Conservation (phyloP, 2,888 invertebrate species). For the Pristionchus maxplancki region DNA sequence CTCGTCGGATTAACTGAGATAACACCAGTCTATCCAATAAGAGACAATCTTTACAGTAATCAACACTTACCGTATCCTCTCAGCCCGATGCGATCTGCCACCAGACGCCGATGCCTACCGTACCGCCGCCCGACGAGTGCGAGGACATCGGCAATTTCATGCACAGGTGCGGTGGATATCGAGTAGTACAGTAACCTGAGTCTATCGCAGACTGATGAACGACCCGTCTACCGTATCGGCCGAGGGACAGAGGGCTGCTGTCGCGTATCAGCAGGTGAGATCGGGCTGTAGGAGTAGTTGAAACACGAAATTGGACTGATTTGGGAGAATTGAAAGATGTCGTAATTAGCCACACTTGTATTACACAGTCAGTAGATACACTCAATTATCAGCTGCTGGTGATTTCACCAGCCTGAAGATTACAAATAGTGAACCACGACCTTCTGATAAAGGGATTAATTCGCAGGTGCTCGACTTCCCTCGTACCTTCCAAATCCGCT, state of each 20-base stretch:
- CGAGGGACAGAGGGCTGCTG: conserved; percentile 59
- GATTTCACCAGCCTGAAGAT: neutral
- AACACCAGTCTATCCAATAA: neutral
- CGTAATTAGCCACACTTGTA: too few species aligned
- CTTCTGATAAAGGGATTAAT: neutral
- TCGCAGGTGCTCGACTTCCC: conserved; percentile 62
- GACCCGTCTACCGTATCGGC: conserved; percentile 61
- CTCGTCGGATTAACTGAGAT: too few species aligned
- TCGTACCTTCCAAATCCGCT: conserved; percentile 58
- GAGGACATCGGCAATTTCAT: conserved; percentile 60
- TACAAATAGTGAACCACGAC: neutral
- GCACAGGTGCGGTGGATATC: conserved; percentile 51
- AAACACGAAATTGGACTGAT: neutral
- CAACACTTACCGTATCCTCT: neutral
- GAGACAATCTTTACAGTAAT: neutral
- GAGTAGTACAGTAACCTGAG: neutral
- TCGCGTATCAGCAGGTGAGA: conserved; percentile 60
- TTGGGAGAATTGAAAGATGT: too few species aligned
- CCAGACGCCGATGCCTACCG: conserved; percentile 78
- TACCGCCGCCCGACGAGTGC: conserved; percentile 77
- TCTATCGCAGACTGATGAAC: conserved; percentile 56
- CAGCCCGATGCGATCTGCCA: conserved; percentile 72
- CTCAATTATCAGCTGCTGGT: neutral
- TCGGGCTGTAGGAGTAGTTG: neutral
- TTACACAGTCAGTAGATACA: neutral